Evolutionary conservation across 2,113 vertebrate species (phyloP).

Genomic region (Menura novaehollandiae): DNA sequence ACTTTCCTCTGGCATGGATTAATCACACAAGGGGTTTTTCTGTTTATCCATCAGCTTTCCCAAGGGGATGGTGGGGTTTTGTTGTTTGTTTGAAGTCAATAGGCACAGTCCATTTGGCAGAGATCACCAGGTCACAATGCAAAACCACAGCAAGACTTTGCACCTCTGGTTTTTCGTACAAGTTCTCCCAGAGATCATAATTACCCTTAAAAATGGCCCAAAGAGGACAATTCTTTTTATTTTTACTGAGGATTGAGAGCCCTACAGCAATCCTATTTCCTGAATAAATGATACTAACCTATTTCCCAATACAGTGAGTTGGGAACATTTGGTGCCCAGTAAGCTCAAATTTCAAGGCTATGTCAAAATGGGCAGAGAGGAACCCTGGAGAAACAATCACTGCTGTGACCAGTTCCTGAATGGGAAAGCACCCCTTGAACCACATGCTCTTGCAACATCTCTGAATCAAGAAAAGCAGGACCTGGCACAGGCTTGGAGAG

Average conservation of each 20-base stretch:
- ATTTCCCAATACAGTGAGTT: background rate
- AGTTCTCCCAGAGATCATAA: background rate
- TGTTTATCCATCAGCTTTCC: background rate
- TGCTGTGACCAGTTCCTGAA: background rate
- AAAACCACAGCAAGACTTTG: background rate
- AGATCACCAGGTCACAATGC: background rate
- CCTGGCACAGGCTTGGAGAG: background rate
- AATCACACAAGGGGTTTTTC: accelerated
- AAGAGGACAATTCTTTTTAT: background rate
- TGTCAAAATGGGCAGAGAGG: background rate
- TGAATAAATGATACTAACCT: background rate
- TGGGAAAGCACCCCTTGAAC: background rate
- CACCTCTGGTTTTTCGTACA: background rate
- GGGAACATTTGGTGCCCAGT: background rate
- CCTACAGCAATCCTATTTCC: background rate
- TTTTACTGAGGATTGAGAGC: background rate
- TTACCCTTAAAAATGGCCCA: background rate
- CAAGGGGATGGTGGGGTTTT: background rate
- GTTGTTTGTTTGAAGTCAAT: background rate
- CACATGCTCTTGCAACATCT: background rate
- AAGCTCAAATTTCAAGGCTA: background rate
- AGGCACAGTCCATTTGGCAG: background rate
- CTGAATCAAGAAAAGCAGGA: background rate
- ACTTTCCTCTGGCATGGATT: background rate
- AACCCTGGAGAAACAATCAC: background rate